Evolutionary conservation across 1,140 invertebrate species (phyloP).

Genomic region (Artemia franciscana): DNA sequence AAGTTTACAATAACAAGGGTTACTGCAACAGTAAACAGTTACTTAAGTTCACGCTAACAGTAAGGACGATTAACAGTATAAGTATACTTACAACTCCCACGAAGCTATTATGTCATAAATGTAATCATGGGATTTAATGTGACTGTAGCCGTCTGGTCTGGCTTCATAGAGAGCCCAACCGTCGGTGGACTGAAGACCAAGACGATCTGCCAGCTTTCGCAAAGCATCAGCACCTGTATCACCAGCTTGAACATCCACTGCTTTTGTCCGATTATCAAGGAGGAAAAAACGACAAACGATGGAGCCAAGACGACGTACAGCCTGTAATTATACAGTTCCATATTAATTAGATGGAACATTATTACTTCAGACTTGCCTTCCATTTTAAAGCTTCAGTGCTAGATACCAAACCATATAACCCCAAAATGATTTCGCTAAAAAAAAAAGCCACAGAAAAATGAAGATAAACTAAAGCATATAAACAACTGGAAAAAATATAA

Average conservation of each 20-base stretch:
- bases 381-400: too few relatives aligned
- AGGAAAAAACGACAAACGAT: slow-evolving; percentile 89
- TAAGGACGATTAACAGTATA: too few relatives aligned
- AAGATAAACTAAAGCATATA: slow-evolving; percentile 1
- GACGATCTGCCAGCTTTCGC: slow-evolving; percentile 61
- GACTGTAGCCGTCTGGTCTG: slow-evolving; percentile 57
- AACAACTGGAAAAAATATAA: slow-evolving; percentile 2
- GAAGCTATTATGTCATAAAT: slow-evolving; percentile 78
- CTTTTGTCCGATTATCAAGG: slow-evolving; percentile 79
- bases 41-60: too few relatives aligned
- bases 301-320: slow-evolving; percentile 67
- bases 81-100: slow-evolving; percentile 54
- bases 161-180: slow-evolving; percentile 76
- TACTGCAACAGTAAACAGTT: too few relatives aligned
- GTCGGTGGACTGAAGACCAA: slow-evolving; percentile 53
- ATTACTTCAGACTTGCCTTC: too few relatives aligned
- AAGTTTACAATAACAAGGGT: not conserved
- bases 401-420: too few relatives aligned
- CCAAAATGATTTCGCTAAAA: not conserved
- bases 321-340: slow-evolving; percentile 34
- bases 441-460: slow-evolving; percentile 1
- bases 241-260: slow-evolving; percentile 56
- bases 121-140: slow-evolving; percentile 77
- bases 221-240: slow-evolving; percentile 78
- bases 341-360: too few relatives aligned